Evolutionary conservation across 2,113 vertebrate genomes (phyloP).

Genomic region (Psittacus erithacus): DNA sequence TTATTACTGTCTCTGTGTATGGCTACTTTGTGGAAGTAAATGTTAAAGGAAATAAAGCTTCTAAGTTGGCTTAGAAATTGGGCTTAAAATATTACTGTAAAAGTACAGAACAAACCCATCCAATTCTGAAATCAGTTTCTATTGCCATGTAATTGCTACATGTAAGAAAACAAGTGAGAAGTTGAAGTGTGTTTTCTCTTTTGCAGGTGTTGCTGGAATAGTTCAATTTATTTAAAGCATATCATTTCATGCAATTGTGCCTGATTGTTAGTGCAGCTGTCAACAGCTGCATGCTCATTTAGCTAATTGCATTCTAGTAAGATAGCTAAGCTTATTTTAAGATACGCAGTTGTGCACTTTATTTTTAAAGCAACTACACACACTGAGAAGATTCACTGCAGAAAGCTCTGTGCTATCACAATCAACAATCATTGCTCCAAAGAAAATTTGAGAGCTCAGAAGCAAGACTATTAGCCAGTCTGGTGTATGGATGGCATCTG

Average conservation of each 20-base stretch:
- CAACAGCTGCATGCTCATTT: constrained; percentile 65
- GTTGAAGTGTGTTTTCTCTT: constrained; percentile 21
- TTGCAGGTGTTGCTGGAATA: constrained; percentile 56
- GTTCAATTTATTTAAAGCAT: constrained; percentile 31
- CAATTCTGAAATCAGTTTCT: constrained; percentile 30
- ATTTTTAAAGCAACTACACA: background rate
- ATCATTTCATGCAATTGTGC: constrained; percentile 55
- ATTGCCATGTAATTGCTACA: constrained; percentile 59
- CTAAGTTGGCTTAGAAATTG: background rate
- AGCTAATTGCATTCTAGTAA: constrained; percentile 48
- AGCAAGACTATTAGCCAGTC: background rate
- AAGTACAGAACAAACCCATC: background rate
- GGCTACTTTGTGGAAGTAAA: background rate
- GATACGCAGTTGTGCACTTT: background rate
- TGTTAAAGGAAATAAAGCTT: background rate
- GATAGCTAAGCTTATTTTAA: constrained; percentile 64
- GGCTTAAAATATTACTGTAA: background rate
- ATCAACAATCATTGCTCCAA: background rate
- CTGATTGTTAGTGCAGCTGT: constrained; percentile 55
- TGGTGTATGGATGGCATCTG: background rate
- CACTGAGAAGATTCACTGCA: background rate
- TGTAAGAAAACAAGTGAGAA: constrained; percentile 30
- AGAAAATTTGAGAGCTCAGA: background rate
- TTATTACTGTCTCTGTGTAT: background rate
- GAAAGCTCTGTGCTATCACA: background rate